Evolutionary conservation across 2,888 invertebrate genomes (phyloP).

Genomic region (Rhyacophila evoluta): DNA sequence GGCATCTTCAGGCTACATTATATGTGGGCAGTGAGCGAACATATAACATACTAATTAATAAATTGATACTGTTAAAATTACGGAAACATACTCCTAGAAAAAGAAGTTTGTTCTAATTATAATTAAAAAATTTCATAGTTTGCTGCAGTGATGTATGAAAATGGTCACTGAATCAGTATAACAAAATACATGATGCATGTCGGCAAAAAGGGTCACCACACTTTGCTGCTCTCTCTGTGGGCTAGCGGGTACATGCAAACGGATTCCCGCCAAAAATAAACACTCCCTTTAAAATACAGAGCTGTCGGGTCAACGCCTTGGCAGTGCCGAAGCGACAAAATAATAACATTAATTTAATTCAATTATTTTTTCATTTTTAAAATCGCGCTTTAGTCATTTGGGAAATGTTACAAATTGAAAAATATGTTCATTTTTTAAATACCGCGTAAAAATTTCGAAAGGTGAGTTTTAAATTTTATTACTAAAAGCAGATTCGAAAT

Average conservation of each 20-base stretch:
- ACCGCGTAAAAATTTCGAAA: too few species aligned
- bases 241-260: conserved; percentile 3
- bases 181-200: conserved; percentile 19
- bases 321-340: background rate
- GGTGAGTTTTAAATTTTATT: too few species aligned
- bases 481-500: too few species aligned
- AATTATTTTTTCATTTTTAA: conserved; percentile 2
- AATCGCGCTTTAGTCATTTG: background rate
- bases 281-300: background rate
- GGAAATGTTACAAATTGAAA: background rate
- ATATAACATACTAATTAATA: too few species aligned
- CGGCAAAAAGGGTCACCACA: conserved; percentile 8
- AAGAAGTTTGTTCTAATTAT: too few species aligned
- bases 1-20: too few species aligned
- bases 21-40: too few species aligned
- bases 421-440: too few species aligned
- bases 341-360: background rate
- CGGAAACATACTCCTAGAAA: too few species aligned
- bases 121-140: too few species aligned
- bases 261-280: conserved; percentile 18
- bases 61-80: too few species aligned
- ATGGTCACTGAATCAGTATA: background rate
- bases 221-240: conserved; percentile 6
- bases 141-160: background rate
- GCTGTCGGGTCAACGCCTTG: conserved; percentile 2